These are phyloP conservation scores for Corythaeola cristata DNA, from an alignment of 2,113 vertebrate genomes.

Conservation along the genomic window DNA sequence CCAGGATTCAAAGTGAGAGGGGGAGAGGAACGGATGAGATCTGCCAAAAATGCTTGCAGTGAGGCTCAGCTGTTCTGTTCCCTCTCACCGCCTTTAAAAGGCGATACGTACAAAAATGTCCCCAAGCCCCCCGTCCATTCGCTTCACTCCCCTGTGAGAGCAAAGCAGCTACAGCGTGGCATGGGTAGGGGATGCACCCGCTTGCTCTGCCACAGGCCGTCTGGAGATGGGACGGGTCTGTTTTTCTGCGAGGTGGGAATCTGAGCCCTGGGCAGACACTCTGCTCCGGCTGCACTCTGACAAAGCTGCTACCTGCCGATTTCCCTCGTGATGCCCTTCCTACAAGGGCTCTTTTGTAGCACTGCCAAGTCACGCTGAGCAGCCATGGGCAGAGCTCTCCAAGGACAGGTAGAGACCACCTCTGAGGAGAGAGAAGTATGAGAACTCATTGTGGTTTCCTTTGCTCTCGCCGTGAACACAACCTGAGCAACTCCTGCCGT, in stretches of 20 bases:
- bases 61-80: background rate
- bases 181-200: accelerated
- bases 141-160: background rate
- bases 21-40: background rate
- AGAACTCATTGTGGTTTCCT: background rate
- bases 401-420: background rate
- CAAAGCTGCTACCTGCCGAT: background rate
- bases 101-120: background rate
- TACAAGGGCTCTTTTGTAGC: background rate
- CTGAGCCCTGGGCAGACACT: background rate
- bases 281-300: background rate
- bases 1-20: background rate
- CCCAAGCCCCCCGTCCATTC: background rate
- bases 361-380: accelerated
- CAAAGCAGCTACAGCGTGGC: background rate
- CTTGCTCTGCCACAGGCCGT: background rate
- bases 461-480: background rate
- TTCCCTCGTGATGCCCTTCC: background rate
- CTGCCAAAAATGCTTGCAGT: background rate
- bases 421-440: background rate
- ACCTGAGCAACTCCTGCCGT: accelerated
- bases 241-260: background rate
- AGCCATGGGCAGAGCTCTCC: background rate
- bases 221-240: background rate
- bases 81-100: background rate